Evolutionary conservation across 2,888 invertebrate species (phyloP).

Genomic region (Suillia variegata): DNA sequence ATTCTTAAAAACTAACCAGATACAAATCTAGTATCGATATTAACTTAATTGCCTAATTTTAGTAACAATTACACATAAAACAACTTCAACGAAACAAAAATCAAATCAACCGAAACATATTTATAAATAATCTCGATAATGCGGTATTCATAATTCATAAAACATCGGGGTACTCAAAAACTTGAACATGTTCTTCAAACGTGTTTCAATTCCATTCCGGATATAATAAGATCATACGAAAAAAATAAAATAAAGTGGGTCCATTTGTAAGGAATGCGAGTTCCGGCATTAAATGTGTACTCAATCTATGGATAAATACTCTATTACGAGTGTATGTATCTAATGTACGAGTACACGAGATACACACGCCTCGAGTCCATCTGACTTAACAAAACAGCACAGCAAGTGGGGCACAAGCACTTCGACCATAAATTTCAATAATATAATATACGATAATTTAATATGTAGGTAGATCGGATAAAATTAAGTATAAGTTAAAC

Average conservation of each 20-base stretch:
- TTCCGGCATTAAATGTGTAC: too few relatives aligned
- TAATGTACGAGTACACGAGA: slow-evolving; percentile 13
- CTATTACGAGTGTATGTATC: too few relatives aligned
- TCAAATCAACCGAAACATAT: neutral
- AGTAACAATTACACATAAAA: neutral
- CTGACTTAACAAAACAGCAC: slow-evolving; percentile 37
- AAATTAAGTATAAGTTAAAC: too few relatives aligned
- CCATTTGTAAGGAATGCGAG: too few relatives aligned
- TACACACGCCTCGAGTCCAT: slow-evolving; percentile 16
- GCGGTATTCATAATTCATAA: slow-evolving; percentile 52
- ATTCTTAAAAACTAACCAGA: too few relatives aligned
- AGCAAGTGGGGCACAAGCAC: slow-evolving; percentile 57
- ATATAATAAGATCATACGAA: slow-evolving; percentile 16
- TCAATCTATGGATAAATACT: slow-evolving; percentile 5
- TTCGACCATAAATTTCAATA: slow-evolving; percentile 26
- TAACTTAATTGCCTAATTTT: too few relatives aligned
- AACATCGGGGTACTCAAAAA: slow-evolving; percentile 12
- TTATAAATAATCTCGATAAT: slow-evolving; percentile 25
- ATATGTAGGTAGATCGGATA: too few relatives aligned
- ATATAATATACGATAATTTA: neutral
- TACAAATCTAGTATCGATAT: too few relatives aligned
- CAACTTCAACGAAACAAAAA: neutral
- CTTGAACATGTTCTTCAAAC: slow-evolving; percentile 51
- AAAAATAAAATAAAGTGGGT: too few relatives aligned
- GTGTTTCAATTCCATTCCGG: slow-evolving; percentile 59